These are phyloP conservation scores for Rhabdomys pumilio DNA, from an alignment of 2,797 vertebrate genomes.

Conservation along the genomic window DNA sequence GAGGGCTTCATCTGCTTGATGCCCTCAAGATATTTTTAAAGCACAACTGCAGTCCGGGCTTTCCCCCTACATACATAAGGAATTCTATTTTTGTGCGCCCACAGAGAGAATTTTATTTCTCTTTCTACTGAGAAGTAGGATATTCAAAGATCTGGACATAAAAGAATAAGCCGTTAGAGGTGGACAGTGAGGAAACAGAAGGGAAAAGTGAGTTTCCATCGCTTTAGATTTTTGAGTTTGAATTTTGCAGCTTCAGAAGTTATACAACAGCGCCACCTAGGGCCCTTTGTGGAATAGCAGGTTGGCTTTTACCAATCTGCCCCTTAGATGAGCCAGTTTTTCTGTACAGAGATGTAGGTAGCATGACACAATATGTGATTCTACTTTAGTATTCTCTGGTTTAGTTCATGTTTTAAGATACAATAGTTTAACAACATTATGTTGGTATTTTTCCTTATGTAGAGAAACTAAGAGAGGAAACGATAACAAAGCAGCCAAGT, in stretches of 20 bases:
- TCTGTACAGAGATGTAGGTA: background rate
- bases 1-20: background rate
- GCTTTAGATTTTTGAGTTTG: background rate
- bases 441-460: background rate
- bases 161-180: slow-evolving; percentile 68
- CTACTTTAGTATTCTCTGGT: background rate
- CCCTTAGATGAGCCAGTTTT: background rate
- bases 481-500: background rate
- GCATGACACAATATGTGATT: background rate
- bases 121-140: slow-evolving; percentile 73
- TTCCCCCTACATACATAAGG: background rate
- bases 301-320: background rate
- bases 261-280: slow-evolving; percentile 79
- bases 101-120: slow-evolving; percentile 64
- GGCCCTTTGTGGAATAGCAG: slow-evolving; percentile 59
- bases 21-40: slow-evolving; percentile 61
- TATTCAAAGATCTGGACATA: slow-evolving; percentile 71
- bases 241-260: slow-evolving; percentile 18
- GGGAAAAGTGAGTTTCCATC: slow-evolving; percentile 30
- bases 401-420: slow-evolving; percentile 17
- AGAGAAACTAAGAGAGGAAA: background rate
- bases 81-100: slow-evolving; percentile 67
- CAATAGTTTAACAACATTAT: slow-evolving; percentile 4
- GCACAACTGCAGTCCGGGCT: slow-evolving; percentile 24
- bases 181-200: slow-evolving; percentile 44